Conservation (phyloP, 2,888 invertebrate genomes). For the Julus scandinavius region DNA sequence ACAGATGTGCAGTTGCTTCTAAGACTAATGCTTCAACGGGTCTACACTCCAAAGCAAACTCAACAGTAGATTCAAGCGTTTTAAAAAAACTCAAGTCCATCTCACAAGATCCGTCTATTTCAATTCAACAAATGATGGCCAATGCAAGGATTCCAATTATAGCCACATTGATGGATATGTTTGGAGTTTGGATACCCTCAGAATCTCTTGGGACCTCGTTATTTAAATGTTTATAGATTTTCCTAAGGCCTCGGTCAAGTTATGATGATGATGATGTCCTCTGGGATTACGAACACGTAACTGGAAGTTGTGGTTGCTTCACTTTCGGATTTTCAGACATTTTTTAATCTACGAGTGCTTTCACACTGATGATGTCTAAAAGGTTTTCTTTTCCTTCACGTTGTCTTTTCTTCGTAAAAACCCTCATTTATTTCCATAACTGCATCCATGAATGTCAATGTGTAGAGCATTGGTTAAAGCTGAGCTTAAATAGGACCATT, state of each 20-base stretch:
- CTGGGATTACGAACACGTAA: neutral
- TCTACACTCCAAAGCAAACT: too few species aligned
- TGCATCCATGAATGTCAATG: neutral
- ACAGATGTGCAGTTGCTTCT: neutral
- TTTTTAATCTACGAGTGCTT: neutral
- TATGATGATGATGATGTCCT: constrained; percentile 26
- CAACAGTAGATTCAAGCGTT: too few species aligned
- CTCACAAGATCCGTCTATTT: too few species aligned
- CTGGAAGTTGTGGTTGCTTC: neutral
- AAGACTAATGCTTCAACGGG: neutral
- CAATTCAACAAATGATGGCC: too few species aligned
- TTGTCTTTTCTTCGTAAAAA: neutral
- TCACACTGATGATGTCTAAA: neutral
- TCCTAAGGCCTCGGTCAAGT: neutral
- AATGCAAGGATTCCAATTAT: too few species aligned
- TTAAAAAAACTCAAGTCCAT: too few species aligned
- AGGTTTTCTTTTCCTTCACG: neutral
- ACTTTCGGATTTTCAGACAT: neutral
- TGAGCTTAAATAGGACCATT: neutral
- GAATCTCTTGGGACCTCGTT: neutral
- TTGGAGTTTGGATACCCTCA: neutral
- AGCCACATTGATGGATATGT: too few species aligned
- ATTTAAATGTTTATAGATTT: neutral
- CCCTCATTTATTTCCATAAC: constrained; percentile 1
- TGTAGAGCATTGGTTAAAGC: neutral